Percentiles rank a stretch among this genome's conserved stretches.
Evolutionary conservation across 2,113 vertebrate species (phyloP).

Genomic region (Pseudorectes ferrugineus): DNA sequence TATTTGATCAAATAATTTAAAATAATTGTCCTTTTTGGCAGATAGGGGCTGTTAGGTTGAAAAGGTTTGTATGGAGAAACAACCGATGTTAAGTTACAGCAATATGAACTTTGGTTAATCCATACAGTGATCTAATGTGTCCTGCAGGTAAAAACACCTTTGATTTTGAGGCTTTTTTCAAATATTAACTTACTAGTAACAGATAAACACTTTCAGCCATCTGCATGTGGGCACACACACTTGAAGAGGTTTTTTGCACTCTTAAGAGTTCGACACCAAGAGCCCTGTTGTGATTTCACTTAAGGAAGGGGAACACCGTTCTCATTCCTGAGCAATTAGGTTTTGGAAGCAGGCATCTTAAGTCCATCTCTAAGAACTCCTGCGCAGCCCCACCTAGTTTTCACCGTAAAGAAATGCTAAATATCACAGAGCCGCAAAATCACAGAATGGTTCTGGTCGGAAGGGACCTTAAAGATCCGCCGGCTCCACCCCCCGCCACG

Average conservation of each 20-base stretch:
- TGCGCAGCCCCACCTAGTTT: background rate
- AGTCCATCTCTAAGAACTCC: background rate
- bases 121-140: fast-evolving
- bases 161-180: background rate
- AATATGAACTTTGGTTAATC: background rate
- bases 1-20: background rate
- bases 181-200: background rate
- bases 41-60: background rate
- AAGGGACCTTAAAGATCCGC: background rate
- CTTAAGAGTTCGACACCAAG: background rate
- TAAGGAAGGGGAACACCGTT: background rate
- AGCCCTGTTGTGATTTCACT: background rate
- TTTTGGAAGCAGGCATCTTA: background rate
- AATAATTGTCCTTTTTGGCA: background rate
- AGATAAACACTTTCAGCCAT: background rate
- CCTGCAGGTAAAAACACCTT: background rate
- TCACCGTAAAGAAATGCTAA: no score
- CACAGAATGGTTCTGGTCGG: background rate
- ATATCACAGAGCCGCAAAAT: background rate
- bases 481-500: background rate
- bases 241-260: background rate
- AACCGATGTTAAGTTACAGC: background rate
- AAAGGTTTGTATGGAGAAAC: background rate
- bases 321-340: background rate
- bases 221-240: background rate